Percentiles rank a stretch among this genome's conserved stretches.
These are phyloP conservation scores for Drosophila longiperda DNA, from an alignment of 2,888 invertebrate species.

Conservation along the genomic window DNA sequence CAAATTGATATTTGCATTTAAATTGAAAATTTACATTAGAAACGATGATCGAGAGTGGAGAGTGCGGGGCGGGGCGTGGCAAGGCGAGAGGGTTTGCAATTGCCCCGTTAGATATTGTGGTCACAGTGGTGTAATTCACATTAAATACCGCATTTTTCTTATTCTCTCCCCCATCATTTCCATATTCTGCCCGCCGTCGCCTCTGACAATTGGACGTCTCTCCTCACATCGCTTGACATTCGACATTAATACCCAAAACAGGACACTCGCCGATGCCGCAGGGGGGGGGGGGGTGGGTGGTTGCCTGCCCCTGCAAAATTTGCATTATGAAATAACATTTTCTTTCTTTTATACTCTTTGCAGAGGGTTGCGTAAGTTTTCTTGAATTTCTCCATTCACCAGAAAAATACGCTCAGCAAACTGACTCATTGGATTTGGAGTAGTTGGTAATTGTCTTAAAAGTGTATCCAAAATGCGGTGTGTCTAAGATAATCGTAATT, in stretches of 20 bases:
- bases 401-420: background rate
- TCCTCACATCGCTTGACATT: slow-evolving; percentile 74
- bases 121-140: slow-evolving; percentile 85
- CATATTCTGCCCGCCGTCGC: slow-evolving; percentile 41
- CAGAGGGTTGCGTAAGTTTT: background rate
- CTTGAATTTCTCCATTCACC: background rate
- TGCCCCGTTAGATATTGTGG: slow-evolving; percentile 57
- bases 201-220: slow-evolving; percentile 63
- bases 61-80: background rate
- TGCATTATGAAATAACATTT: slow-evolving; percentile 79
- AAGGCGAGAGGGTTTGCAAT: background rate
- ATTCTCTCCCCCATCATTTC: slow-evolving; percentile 61
- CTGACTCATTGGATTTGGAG: background rate
- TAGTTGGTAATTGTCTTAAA: background rate
- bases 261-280: background rate
- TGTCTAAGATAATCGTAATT: background rate
- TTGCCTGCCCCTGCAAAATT: slow-evolving; percentile 57
- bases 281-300: background rate
- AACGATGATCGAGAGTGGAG: slow-evolving; percentile 65
- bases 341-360: slow-evolving; percentile 34
- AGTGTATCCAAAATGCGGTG: background rate
- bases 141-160: slow-evolving; percentile 83
- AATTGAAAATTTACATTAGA: slow-evolving; percentile 85
- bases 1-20: slow-evolving; percentile 86
- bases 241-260: slow-evolving; percentile 75